Evolutionary conservation across 53 echinoderm and acorn worm species (phyloP).

Genomic region (Apostichopus leukothele): DNA sequence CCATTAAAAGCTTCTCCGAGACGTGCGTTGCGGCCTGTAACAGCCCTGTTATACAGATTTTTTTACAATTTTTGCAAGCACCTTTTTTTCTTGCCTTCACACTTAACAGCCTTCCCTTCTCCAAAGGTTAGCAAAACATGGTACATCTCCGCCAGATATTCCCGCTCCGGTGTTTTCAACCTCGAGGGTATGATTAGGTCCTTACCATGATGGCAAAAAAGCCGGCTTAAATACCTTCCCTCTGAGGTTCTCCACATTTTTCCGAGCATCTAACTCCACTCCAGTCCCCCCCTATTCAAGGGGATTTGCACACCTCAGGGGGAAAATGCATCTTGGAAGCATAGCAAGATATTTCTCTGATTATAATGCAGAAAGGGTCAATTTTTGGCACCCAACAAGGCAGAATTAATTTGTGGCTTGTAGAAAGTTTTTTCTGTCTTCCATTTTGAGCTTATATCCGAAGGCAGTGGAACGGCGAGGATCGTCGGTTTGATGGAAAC

Average conservation of each 20-base stretch:
- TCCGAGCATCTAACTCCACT: neutral
- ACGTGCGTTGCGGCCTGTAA: neutral
- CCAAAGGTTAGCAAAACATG: conserved; percentile 36
- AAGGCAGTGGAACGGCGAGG: conserved; percentile 4
- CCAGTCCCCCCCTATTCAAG: conserved; percentile 4
- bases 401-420: conserved; percentile 45
- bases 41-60: neutral
- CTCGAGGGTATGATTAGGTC: conserved; percentile 30
- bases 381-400: conserved; percentile 38
- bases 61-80: neutral
- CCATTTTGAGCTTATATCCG: neutral
- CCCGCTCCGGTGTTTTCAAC: neutral
- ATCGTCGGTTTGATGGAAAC: neutral
- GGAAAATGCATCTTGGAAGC: conserved; percentile 9
- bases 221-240: conserved; percentile 3
- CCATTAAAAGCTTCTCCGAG: neutral
- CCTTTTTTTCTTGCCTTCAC: neutral
- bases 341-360: neutral
- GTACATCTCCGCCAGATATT: conserved; percentile 8
- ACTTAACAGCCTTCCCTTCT: neutral
- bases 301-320: conserved; percentile 15
- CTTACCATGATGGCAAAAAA: conserved; percentile 8
- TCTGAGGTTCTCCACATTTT: conserved; percentile 8
- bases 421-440: conserved; percentile 1
- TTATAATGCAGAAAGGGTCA: conserved; percentile 23